Percentiles rank a stretch among this genome's conserved stretches.
Evolutionary conservation across 2,797 vertebrate species (phyloP).

Genomic region (Carcharodon carcharias): DNA sequence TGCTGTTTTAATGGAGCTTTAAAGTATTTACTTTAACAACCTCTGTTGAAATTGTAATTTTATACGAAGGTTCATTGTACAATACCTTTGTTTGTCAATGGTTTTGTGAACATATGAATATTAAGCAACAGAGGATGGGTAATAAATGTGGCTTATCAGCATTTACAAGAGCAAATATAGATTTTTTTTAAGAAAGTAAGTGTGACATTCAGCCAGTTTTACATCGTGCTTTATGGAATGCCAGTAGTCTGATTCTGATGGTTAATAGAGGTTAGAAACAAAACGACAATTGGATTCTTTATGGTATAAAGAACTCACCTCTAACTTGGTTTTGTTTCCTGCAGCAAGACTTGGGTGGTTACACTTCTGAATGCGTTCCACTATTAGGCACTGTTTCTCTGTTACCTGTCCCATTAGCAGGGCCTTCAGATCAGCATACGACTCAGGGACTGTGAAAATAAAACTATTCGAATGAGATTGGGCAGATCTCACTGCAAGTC

Average conservation of each 20-base stretch:
- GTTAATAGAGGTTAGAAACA: background rate
- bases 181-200: background rate
- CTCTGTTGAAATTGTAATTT: background rate
- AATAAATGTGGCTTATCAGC: background rate
- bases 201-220: background rate
- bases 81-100: background rate
- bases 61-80: background rate
- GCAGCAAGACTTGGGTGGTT: conserved; percentile 81
- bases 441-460: conserved; percentile 67
- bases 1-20: background rate
- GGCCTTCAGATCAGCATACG: conserved; percentile 60
- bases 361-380: conserved; percentile 81
- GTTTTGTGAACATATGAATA: background rate
- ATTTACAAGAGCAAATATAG: background rate
- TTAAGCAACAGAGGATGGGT: background rate
- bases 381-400: conserved; percentile 73
- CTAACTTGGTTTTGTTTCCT: conserved; percentile 83
- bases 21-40: background rate
- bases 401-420: conserved; percentile 63
- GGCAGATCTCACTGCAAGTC: too few relatives aligned
- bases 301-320: conserved; percentile 55
- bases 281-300: background rate
- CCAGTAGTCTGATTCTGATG: background rate
- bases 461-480: background rate
- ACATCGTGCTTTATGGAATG: background rate